Evolutionary conservation across 1,140 invertebrate species (phyloP).

Genomic region (Bactericera cockerelli): DNA sequence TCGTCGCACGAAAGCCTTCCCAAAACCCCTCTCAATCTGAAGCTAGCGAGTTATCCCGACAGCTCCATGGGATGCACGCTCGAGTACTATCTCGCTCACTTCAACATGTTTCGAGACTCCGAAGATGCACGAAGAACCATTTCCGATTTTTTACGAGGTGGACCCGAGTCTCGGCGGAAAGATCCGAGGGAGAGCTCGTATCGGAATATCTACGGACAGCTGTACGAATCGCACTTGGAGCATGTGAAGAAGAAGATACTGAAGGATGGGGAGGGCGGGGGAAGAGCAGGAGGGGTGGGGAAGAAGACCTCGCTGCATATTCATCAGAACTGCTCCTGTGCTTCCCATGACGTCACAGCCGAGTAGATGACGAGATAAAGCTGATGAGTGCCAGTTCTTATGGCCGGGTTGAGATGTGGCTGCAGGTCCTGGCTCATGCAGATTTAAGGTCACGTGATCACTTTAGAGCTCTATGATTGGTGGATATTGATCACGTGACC

Average conservation of each 20-base stretch:
- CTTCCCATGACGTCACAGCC: neutral
- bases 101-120: neutral
- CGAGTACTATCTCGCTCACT: neutral
- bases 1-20: neutral
- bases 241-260: neutral
- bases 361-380: too few species aligned
- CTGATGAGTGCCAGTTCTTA: too few species aligned
- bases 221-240: neutral
- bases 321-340: slow-evolving; percentile 1
- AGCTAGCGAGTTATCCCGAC: neutral
- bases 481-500: too few species aligned
- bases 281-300: neutral
- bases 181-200: neutral
- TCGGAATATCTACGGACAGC: neutral
- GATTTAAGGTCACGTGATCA: too few species aligned
- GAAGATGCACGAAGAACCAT: neutral
- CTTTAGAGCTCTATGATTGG: too few species aligned
- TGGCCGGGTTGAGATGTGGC: too few species aligned
- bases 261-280: too few species aligned
- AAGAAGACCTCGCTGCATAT: neutral
- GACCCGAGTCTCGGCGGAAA: neutral
- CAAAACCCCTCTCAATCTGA: neutral
- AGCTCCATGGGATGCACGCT: neutral
- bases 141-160: neutral
- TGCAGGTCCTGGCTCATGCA: too few species aligned